Conservation (phyloP, 1,140 invertebrate genomes). For the Scaptomyza graminum region DNA sequence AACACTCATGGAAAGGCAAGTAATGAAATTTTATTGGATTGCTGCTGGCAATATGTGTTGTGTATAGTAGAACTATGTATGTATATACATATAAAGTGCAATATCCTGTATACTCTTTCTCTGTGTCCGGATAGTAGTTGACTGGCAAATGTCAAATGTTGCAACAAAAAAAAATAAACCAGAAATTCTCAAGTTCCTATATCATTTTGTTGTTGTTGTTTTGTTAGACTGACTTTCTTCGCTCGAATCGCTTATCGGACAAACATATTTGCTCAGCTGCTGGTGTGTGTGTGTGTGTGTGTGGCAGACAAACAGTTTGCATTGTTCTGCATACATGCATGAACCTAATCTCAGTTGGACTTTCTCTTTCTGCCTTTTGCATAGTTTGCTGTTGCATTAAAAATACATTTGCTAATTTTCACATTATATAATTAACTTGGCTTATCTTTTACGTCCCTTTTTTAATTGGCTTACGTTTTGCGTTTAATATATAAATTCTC, state of each 20-base stretch:
- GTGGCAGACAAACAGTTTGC: conserved; percentile 1
- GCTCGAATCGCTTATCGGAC: background rate
- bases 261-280: conserved; percentile 11
- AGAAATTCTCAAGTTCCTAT: conserved; percentile 7
- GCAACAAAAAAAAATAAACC: background rate
- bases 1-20: background rate
- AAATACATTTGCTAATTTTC: conserved; percentile 60
- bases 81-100: conserved; percentile 13
- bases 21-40: conserved; percentile 31
- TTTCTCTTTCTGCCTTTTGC: background rate
- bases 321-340: conserved; percentile 6
- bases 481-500: conserved; percentile 27
- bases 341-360: background rate
- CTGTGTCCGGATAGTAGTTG: conserved; percentile 10
- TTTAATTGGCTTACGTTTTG: conserved; percentile 36
- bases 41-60: conserved; percentile 8
- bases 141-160: conserved; percentile 35
- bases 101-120: conserved; percentile 11
- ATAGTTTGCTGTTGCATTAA: conserved; percentile 51
- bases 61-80: too few species aligned
- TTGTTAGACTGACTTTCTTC: background rate
- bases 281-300: background rate
- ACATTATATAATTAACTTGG: conserved; percentile 69
- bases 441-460: conserved; percentile 46
- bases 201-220: background rate